A percentile compares a stretch with the other conserved stretches of the same genome.
phyloP scores from a whole-genome alignment of 2,797 vertebrate genomes.

The Halcyon smyrnensis region DNA sequence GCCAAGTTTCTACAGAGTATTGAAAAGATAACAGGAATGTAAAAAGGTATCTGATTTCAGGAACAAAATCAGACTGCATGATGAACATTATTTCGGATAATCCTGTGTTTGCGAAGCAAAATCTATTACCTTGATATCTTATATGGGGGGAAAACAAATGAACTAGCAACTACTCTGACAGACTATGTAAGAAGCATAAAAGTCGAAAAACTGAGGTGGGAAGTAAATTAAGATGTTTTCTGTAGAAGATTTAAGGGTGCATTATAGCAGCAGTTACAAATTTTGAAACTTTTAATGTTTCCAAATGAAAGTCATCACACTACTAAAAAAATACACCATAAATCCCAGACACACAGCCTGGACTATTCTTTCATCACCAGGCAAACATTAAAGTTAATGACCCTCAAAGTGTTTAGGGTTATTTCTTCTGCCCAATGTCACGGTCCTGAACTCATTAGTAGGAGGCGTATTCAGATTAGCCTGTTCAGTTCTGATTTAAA shows the following conservation, averaged over 20 bases:
- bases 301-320: not conserved
- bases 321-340: not conserved
- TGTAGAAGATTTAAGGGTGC: not conserved
- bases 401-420: slow-evolving; percentile 20
- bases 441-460: not conserved
- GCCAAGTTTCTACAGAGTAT: not conserved
- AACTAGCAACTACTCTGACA: not conserved
- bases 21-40: not conserved
- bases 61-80: not conserved
- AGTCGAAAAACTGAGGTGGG: not conserved
- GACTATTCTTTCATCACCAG: not conserved
- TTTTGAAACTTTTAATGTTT: not conserved
- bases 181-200: not conserved
- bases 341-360: not conserved
- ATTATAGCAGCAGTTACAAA: not conserved
- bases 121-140: not conserved
- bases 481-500: not conserved
- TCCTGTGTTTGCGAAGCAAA: not conserved
- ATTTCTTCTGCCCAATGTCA: not conserved
- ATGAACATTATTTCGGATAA: not conserved
- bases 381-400: slow-evolving; percentile 29
- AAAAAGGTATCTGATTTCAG: not conserved
- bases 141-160: not conserved
- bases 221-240: not conserved
- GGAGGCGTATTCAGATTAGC: not conserved